Evolutionary conservation across 1,140 invertebrate genomes (phyloP), one percentile per base, ranked within the genome.

Genomic region (Maniola jurtina): DNA sequence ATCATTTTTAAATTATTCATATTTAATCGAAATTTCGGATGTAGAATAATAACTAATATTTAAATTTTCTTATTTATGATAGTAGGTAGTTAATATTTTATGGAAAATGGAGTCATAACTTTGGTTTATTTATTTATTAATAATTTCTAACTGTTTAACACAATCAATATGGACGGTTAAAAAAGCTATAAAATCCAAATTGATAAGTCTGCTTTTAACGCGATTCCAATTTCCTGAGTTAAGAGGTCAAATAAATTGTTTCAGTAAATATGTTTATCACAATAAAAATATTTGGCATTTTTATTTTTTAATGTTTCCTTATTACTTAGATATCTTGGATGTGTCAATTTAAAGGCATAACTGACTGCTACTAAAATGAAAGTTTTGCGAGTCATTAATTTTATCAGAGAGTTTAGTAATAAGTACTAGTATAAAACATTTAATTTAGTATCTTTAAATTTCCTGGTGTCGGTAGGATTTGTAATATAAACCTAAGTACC

Each of bases 241-340:
- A 65, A 58, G 63, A 65, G 63, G 55, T 65, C 55, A 65, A 50
- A 65, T 56, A 58, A 64, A 48, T 64, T 36, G 55, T n/a, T 59
- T 65, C 56, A 60, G 60, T 66, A 54, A 60, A 66, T 36, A 60
- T 35, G 48, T 60, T 66, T 64, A 60, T 60, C 33, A 54, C 38
- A 55, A 35, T 34, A 59, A 60, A 66, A 35, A 55, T 60, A 55
- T 60, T 42, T 42, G 64, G 25, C 38, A 38, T 14, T 66, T 59
- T 65, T 66, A 66, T 38, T 14, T 66, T 59, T 65, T 66, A 66
- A 55, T 15, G 10, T 45, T 60, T 54, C 16, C 35, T 54, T 60
- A 60, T 60, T 54, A 54, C 57, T 42, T 60, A 54, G 35, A 60
- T 9, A 40, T 40, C 42, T 47, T 45, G 25, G 14, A 55, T 35